phyloP scores from a whole-genome alignment of 2,113 vertebrate genomes.

The Pandion haliaetus region DNA sequence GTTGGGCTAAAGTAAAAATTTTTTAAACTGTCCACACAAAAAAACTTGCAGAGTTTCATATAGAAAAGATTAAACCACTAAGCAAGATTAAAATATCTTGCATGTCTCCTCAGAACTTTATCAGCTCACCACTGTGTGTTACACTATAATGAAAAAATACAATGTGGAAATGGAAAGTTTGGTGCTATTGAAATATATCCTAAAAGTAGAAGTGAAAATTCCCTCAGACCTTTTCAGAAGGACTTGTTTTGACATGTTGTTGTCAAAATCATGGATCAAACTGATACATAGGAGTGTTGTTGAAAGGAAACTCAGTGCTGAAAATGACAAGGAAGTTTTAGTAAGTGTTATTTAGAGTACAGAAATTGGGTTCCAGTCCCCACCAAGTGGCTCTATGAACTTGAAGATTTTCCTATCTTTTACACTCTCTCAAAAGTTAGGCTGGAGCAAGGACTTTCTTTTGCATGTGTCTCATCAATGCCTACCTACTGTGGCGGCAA shows the following conservation, averaged over 20 bases:
- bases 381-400: neutral
- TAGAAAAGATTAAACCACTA: conserved; percentile 22
- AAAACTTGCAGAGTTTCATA: neutral
- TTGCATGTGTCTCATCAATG: neutral
- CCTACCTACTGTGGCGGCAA: neutral
- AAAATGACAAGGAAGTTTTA: neutral
- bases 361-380: neutral
- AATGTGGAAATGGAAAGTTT: neutral
- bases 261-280: conserved; percentile 44
- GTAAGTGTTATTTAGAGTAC: neutral
- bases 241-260: conserved; percentile 47
- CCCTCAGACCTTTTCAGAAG: conserved; percentile 27
- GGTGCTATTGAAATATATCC: neutral
- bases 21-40: neutral
- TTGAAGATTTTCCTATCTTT: neutral
- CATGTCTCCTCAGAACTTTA: conserved; percentile 17
- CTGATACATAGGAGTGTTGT: neutral
- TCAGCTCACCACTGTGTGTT: neutral
- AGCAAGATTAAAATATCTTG: conserved; percentile 41
- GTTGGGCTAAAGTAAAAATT: neutral
- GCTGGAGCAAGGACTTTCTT: neutral
- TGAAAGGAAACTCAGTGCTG: neutral
- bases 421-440: neutral
- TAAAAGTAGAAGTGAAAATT: neutral
- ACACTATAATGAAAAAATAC: neutral